Conservation (phyloP, 2,888 invertebrate genomes). For the Hypsopygia costalis region DNA sequence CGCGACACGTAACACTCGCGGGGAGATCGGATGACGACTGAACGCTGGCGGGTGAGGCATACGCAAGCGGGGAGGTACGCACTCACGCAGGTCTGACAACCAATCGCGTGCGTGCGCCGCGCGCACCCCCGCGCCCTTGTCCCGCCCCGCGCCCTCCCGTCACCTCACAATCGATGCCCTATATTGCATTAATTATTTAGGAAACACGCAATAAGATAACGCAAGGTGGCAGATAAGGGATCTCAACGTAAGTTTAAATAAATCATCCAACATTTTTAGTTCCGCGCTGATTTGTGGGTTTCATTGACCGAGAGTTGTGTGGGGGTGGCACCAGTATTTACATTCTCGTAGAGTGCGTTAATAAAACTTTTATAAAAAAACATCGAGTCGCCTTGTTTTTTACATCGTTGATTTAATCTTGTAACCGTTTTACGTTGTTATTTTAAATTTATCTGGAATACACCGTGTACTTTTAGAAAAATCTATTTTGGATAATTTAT, state of each 20-base stretch:
- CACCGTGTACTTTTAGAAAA: too few relatives aligned
- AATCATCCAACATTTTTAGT: slow-evolving; percentile 47
- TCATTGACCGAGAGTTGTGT: slow-evolving; percentile 1
- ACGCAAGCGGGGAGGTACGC: slow-evolving; percentile 78
- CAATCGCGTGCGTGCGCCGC: slow-evolving; percentile 79
- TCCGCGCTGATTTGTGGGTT: slow-evolving; percentile 2
- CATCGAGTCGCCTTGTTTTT: too few relatives aligned
- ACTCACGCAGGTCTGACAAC: slow-evolving; percentile 75
- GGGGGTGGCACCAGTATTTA: slow-evolving; percentile 9
- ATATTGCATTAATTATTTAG: slow-evolving; percentile 82
- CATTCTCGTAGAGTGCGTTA: slow-evolving; percentile 11
- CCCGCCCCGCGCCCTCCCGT: slow-evolving; percentile 65
- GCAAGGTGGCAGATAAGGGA: slow-evolving; percentile 78
- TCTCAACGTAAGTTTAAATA: slow-evolving; percentile 67
- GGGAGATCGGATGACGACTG: slow-evolving; percentile 64
- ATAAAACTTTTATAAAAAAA: too few relatives aligned
- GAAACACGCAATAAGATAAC: slow-evolving; percentile 82
- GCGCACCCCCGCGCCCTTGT: slow-evolving; percentile 70
- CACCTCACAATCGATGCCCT: slow-evolving; percentile 81
- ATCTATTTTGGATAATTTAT: too few relatives aligned
- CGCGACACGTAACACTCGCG: slow-evolving; percentile 49
- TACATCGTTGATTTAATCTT: too few relatives aligned
- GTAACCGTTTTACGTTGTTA: too few relatives aligned
- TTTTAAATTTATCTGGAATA: too few relatives aligned
- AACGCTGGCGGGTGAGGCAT: slow-evolving; percentile 55